Base-by-base conservation (phyloP, 1,140 invertebrate genomes). In the Diachasmimorpha longicaudata region DNA sequence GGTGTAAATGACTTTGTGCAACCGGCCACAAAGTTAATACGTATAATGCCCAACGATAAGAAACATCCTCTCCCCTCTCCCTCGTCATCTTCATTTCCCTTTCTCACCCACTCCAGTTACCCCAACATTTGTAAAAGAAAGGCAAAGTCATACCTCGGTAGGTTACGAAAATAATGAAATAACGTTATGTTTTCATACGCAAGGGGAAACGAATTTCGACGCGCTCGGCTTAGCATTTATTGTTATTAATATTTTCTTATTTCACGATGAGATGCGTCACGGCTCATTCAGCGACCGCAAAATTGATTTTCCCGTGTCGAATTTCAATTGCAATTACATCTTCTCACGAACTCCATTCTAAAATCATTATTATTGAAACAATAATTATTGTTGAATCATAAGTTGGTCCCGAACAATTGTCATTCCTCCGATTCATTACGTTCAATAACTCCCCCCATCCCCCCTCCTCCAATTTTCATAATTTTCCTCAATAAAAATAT, bases 81-180 rank as follows among this genome's bases (percentile, higher is more conserved):
- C 63, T 31, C 72, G 68, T 67, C 71, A 36, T 71, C 14, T 31
- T 71, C 44, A 36, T 71, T 46, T 23, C 55, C 58, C 66, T 68
- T 68, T 68, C 66, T 68, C 66, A 68, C 6, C 14, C 66, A 68
- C 66, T 68, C 36, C 13, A 39, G 36, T 39, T 39, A 63, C 23
- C 19, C 36, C 36, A 39, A 48, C 70, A 67, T 58, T 25, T 68
- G 48, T 74, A 73, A 75, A 78, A 71, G 79, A 79, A 81, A 79
- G 79, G 77, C 76, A 79, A 78, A 78, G 78, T 66, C 75, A 72
- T 74, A 74, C 78, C 39, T 79, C 77, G 78, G 75, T n/a, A 79
- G 75, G 78, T 69, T 79, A 79, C 72, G 42, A 77, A 25, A 74
- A 52, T 52, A 52, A 52, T 52, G 48, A 52, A 76, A 25, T 52